Base-by-base conservation (phyloP, 2,113 vertebrate species). In the Ageneiosus marmoratus region DNA sequence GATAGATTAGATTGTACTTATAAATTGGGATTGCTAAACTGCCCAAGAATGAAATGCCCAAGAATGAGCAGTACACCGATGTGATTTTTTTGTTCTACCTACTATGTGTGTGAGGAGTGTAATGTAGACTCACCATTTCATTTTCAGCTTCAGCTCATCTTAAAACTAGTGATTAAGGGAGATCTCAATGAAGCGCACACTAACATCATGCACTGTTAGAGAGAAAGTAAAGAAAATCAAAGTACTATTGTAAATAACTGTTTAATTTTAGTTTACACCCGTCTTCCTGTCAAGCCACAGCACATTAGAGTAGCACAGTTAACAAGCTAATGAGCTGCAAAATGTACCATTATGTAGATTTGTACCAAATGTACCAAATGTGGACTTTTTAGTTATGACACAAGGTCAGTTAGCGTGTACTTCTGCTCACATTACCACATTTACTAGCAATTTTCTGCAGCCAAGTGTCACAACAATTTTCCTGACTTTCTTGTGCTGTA, bases 91-190 rank as follows among this genome's bases (percentile, higher is more conserved):
- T n/a, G n/a, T n/a, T n/a, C n/a, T n/a, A n/a, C n/a, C 15, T 32
- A 63, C 15, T 34, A 15, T 65, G 32, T 37, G 32, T 69, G 20
- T 69, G 65, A 22, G 15, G 34, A 18, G 16, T 22, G 11, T 16
- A 2, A 53, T 50, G 6, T 32, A 56, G 53, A 84, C 78, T 77
- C 56, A 84, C 82, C 53, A 46, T 55, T 83, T 34, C 10, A 76
- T 76, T 24, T 73, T 73, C 69, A n/a, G 48, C 3, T 18, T 56
- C 29, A 15, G 7, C 15, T 24, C 44, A 22, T 85, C 76, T 90
- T 91, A 91, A 78, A 89, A 84, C 0, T 84, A 83, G 58, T 67
- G 84, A 44, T 89, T 37, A 4, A 90, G 87, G 46, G 81, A 72
- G 79, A 92, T 50, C 12, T 91, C 88, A 83, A 82, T 89, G 80